A percentile compares a stretch with the other conserved stretches of the same genome.
Evolutionary conservation across 2,888 invertebrate species (phyloP).

Genomic region (Hedychridium roseum): DNA sequence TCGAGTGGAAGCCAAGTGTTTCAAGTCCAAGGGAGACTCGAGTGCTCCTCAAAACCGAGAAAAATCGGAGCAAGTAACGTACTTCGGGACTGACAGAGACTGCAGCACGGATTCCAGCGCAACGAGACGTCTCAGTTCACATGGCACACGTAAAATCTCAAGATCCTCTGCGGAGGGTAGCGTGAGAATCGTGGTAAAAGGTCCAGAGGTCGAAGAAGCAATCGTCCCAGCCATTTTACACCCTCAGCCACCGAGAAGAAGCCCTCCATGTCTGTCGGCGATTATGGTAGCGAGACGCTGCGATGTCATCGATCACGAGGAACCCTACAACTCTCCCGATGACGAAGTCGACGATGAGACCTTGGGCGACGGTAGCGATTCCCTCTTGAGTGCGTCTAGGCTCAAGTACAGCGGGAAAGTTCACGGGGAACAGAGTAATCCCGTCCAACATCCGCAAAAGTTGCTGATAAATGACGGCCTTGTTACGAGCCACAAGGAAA

Average conservation of each 20-base stretch:
- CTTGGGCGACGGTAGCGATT: conserved; percentile 70
- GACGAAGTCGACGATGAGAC: conserved; percentile 66
- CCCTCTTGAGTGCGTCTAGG: conserved; percentile 72
- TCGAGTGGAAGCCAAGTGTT: conserved; percentile 8
- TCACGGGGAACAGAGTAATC: conserved; percentile 19
- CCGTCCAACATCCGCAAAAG: conserved; percentile 1
- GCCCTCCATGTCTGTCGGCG: conserved; percentile 60
- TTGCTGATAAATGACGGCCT: conserved; percentile 1
- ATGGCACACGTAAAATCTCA: conserved; percentile 58
- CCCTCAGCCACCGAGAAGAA: conserved; percentile 82
- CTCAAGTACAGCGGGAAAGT: conserved; percentile 48
- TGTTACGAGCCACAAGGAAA: conserved; percentile 5
- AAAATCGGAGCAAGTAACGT: conserved; percentile 43
- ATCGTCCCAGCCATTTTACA: conserved; percentile 81
- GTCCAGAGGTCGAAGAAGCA: conserved; percentile 70
- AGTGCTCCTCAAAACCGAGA: conserved; percentile 22
- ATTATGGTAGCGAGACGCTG: conserved; percentile 53
- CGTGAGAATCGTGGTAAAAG: conserved; percentile 66
- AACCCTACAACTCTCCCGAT: conserved; percentile 69
- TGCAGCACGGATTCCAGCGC: conserved; percentile 35
- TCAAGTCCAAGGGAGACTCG: conserved; percentile 18
- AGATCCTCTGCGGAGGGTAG: conserved; percentile 64
- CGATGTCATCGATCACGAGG: conserved; percentile 61
- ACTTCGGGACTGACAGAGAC: conserved; percentile 45
- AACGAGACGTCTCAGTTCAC: conserved; percentile 59